Evolutionary conservation across 2,113 vertebrate species (phyloP).

Genomic region (Cinclus mexicanus): DNA sequence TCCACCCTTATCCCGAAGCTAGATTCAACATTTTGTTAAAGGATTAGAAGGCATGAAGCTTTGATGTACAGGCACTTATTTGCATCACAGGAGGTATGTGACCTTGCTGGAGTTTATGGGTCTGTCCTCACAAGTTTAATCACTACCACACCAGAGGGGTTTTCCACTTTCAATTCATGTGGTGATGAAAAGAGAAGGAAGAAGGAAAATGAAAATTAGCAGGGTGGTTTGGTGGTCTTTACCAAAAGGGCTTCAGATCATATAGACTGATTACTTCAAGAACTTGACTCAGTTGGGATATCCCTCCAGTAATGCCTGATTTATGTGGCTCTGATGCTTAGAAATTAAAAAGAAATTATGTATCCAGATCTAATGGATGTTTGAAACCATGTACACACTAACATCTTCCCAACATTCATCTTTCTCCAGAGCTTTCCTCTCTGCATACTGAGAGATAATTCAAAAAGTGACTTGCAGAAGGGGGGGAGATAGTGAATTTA

Average conservation of each 20-base stretch:
- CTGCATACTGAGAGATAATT: not conserved
- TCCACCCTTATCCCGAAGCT: not conserved
- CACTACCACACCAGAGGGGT: not conserved
- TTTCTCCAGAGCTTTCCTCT: not conserved
- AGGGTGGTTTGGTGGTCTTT: not conserved
- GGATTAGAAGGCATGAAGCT: not conserved
- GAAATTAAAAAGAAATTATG: not conserved
- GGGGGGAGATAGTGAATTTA: not conserved
- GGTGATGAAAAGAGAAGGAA: not conserved
- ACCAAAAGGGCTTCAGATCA: not conserved
- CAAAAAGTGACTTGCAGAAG: not conserved
- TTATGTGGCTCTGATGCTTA: not conserved
- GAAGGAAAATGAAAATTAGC: not conserved
- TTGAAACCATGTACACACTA: not conserved
- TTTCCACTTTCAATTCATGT: not conserved
- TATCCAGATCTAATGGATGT: not conserved
- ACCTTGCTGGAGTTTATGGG: not conserved
- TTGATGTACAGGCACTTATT: slow-evolving; percentile 30
- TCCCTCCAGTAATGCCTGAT: not conserved
- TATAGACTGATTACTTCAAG: not conserved
- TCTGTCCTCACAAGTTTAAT: not conserved
- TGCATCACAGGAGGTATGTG: slow-evolving; percentile 18
- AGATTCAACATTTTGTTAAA: slow-evolving; percentile 9
- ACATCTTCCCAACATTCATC: not conserved
- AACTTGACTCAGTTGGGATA: not conserved